Evolutionary conservation across 2,888 invertebrate species (phyloP).

Genomic region (Heliconius ismenius): DNA sequence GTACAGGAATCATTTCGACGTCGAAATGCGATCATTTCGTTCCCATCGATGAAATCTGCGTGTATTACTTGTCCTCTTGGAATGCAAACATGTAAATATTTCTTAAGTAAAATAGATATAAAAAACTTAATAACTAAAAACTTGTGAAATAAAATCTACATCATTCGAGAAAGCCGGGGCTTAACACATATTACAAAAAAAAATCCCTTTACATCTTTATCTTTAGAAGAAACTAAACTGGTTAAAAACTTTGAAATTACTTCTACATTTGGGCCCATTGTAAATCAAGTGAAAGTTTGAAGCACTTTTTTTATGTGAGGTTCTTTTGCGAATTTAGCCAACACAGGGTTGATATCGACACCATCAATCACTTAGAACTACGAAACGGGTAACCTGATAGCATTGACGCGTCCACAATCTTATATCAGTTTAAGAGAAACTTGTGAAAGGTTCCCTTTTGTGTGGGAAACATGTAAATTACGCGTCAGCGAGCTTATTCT

Average conservation of each 20-base stretch:
- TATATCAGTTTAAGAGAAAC: conserved; percentile 41
- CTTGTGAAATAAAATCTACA: not conserved
- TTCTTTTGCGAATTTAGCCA: conserved; percentile 27
- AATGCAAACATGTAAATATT: too few species aligned
- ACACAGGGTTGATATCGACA: conserved; percentile 30
- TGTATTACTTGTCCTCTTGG: too few species aligned
- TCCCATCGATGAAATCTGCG: too few species aligned
- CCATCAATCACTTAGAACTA: conserved; percentile 52
- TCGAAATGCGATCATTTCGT: too few species aligned
- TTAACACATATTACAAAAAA: not conserved
- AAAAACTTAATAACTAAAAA: too few species aligned
- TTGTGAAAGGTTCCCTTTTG: conserved; percentile 26
- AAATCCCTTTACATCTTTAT: conserved; percentile 6
- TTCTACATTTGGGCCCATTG: conserved; percentile 18
- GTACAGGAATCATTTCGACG: too few species aligned
- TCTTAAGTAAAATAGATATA: too few species aligned
- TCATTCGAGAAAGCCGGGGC: not conserved
- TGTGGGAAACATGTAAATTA: conserved; percentile 31
- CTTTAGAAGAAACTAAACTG: conserved; percentile 12
- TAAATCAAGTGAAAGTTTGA: conserved; percentile 22
- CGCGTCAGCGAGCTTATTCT: conserved; percentile 1
- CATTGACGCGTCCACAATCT: conserved; percentile 48
- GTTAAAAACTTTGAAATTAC: conserved; percentile 23
- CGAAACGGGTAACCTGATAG: conserved; percentile 48
- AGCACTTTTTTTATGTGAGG: conserved; percentile 12